A percentile compares a stretch with the other conserved stretches of the same genome.
These are phyloP conservation scores for Branchipolynoe longqiensis DNA, from an alignment of 2,888 invertebrate genomes.

Conservation along the genomic window DNA sequence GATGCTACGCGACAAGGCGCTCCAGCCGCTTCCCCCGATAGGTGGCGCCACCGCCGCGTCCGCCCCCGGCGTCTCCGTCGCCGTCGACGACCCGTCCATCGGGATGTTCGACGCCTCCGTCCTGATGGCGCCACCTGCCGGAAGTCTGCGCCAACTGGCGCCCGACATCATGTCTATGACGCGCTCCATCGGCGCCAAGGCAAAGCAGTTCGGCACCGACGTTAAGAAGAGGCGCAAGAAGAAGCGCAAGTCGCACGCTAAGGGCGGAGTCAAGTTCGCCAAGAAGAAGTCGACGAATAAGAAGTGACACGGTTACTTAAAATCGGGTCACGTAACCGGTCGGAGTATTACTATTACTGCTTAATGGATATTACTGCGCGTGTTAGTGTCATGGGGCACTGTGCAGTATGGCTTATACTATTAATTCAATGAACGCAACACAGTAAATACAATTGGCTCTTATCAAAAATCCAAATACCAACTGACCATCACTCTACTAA, in stretches of 20 bases:
- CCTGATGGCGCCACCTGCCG: background rate
- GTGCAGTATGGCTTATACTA: no score
- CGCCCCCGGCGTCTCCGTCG: background rate
- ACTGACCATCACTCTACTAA: no score
- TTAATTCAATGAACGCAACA: no score
- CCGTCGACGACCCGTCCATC: background rate
- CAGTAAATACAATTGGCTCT: no score
- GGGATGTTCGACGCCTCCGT: background rate
- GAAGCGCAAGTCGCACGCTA: background rate
- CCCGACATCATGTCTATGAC: conserved; percentile 6
- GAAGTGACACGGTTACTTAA: no score
- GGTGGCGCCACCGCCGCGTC: background rate
- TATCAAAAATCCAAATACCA: no score
- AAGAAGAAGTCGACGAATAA: no score
- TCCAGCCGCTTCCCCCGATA: background rate
- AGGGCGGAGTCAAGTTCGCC: background rate
- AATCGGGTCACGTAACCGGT: no score
- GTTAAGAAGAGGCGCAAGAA: conserved; percentile 25
- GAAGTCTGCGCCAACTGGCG: background rate
- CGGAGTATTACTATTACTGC: no score
- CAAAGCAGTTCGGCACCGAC: conserved; percentile 17
- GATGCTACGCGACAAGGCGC: background rate
- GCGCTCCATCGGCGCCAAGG: conserved; percentile 17
- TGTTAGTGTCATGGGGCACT: no score
- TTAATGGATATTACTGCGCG: no score